phyloP scores from a whole-genome alignment of 2,888 invertebrate species.

The Scaptomyza polygonia region DNA sequence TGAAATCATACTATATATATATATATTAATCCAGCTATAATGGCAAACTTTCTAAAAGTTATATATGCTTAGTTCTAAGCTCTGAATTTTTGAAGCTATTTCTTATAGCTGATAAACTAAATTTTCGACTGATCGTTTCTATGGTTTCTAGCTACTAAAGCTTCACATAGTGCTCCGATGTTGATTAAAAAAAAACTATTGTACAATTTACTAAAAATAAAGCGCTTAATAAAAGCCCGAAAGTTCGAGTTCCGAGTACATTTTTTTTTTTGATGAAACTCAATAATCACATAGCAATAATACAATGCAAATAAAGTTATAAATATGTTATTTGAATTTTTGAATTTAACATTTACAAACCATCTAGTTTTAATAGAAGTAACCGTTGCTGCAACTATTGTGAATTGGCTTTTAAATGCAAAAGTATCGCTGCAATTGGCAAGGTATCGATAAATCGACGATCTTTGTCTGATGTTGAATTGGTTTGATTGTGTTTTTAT shows the following conservation, averaged over 20 bases:
- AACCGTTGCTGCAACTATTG: background rate
- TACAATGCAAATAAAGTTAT: too few relatives aligned
- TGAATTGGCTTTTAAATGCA: background rate
- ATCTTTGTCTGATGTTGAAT: background rate
- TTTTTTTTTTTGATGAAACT: background rate
- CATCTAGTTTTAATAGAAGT: background rate
- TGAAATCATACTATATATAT: background rate
- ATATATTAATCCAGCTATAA: background rate
- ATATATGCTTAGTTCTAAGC: background rate
- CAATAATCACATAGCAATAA: too few relatives aligned
- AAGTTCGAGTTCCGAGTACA: background rate
- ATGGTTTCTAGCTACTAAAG: background rate
- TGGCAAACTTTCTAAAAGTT: conserved; percentile 1
- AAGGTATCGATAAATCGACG: background rate
- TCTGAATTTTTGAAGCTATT: background rate
- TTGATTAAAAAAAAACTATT: background rate
- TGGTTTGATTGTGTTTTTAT: background rate
- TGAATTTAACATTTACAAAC: too few relatives aligned
- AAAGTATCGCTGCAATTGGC: background rate
- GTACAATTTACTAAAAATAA: conserved; percentile 1
- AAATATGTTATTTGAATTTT: too few relatives aligned
- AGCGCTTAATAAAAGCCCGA: background rate
- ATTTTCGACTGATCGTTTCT: background rate
- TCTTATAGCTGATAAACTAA: background rate
- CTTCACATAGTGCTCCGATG: conserved; percentile 2